phyloP scores from a whole-genome alignment of 2,797 vertebrate genomes.

The Poeciliopsis paucimaculata region DNA sequence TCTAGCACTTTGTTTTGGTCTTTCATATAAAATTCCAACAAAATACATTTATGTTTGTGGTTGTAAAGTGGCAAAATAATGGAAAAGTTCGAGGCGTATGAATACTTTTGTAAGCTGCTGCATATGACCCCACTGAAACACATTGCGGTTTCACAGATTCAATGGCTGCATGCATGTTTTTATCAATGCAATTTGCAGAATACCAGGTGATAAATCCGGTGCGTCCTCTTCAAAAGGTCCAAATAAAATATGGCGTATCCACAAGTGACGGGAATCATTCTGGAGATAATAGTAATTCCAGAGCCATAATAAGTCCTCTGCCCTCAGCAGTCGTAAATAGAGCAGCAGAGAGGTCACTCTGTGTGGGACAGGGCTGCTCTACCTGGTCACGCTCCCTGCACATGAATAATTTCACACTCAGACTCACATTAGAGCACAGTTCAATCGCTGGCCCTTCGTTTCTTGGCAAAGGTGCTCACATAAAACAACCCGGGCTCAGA shows the following conservation, averaged over 20 bases:
- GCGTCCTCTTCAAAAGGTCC: not conserved
- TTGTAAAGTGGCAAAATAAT: not conserved
- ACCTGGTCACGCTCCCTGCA: conserved; percentile 48
- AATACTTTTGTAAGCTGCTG: not conserved
- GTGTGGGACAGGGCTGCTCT: conserved; percentile 32
- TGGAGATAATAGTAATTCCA: not conserved
- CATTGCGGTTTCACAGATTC: not conserved
- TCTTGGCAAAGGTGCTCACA: conserved; percentile 69
- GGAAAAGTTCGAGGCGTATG: not conserved
- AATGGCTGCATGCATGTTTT: not conserved
- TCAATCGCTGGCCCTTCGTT: conserved; percentile 67
- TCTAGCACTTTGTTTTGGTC: no score
- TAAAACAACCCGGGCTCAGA: conserved; percentile 59
- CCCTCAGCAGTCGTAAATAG: conserved; percentile 30
- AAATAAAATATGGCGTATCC: not conserved
- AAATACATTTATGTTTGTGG: no score
- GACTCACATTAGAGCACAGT: conserved; percentile 66
- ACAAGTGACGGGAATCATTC: conserved; percentile 4
- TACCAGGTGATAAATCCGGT: not conserved
- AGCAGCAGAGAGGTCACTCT: conserved; percentile 61
- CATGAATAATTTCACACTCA: conserved; percentile 73
- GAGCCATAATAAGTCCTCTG: conserved; percentile 5
- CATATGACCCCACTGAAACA: not conserved
- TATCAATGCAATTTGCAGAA: no score
- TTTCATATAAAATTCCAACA: not conserved